A percentile compares a stretch with the other conserved stretches of the same genome.
Conservation (phyloP, 1,140 invertebrate genomes). For the Drosophila persimilis region DNA sequence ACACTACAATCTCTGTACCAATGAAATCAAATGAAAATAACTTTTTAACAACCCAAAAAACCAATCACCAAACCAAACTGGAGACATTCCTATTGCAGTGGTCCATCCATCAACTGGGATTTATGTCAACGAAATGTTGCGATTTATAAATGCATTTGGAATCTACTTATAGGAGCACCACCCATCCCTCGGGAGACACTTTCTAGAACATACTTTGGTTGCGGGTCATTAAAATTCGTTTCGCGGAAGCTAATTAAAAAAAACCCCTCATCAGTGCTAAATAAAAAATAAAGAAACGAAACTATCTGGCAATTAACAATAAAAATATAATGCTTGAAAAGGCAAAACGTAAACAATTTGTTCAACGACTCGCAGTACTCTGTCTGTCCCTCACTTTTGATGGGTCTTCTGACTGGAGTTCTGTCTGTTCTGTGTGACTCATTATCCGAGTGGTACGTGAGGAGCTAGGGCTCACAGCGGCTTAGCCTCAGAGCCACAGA, state of each 20-base stretch:
- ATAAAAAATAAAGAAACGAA: slow-evolving; percentile 33
- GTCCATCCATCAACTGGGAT: slow-evolving; percentile 61
- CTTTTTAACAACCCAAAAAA: slow-evolving; percentile 47
- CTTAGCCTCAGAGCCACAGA: neutral
- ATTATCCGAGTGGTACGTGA: slow-evolving; percentile 26
- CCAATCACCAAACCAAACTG: slow-evolving; percentile 23
- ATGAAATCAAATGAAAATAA: slow-evolving; percentile 64
- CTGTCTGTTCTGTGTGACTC: slow-evolving; percentile 28
- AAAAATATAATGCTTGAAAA: slow-evolving; percentile 35
- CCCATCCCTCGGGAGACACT: slow-evolving; percentile 25
- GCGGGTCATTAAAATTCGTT: slow-evolving; percentile 64
- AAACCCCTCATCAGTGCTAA: slow-evolving; percentile 57
- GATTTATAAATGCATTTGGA: slow-evolving; percentile 27
- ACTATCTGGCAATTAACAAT: slow-evolving; percentile 34
- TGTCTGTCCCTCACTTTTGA: slow-evolving; percentile 28
- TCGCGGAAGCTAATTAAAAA: slow-evolving; percentile 71
- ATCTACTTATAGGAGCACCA: slow-evolving; percentile 12
- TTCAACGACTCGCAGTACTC: slow-evolving; percentile 9
- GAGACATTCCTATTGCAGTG: slow-evolving; percentile 49
- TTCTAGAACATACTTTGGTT: slow-evolving; percentile 44
- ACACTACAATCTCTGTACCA: neutral
- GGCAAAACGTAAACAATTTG: slow-evolving; percentile 56
- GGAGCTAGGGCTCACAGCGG: slow-evolving; percentile 23
- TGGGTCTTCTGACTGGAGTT: slow-evolving; percentile 19
- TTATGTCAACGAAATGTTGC: slow-evolving; percentile 48